phyloP scores from a whole-genome alignment of 2,888 invertebrate genomes.

The Zele albiditarsus region DNA sequence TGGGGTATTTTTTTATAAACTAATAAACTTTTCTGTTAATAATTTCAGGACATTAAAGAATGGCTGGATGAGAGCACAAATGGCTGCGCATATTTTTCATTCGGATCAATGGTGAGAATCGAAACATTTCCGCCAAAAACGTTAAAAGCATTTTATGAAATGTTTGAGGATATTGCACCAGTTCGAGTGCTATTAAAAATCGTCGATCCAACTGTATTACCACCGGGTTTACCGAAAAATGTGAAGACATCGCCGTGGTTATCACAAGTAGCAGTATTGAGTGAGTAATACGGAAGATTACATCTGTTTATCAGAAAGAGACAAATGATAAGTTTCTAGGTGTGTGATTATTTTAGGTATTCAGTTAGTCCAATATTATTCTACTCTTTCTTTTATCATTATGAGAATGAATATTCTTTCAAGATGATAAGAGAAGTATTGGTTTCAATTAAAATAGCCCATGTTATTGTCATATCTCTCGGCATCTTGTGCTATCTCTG shows the following conservation, averaged over 20 bases:
- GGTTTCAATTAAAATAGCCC: too few relatives aligned
- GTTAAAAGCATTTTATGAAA: slow-evolving; percentile 56
- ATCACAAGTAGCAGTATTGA: slow-evolving; percentile 61
- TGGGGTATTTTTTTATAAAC: background rate
- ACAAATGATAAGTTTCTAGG: too few relatives aligned
- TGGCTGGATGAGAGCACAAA: slow-evolving; percentile 64
- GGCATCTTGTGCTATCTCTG: too few relatives aligned
- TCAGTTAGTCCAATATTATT: too few relatives aligned
- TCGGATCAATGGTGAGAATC: slow-evolving; percentile 67
- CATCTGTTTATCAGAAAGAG: too few relatives aligned
- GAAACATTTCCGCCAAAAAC: slow-evolving; percentile 60
- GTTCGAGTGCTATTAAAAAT: slow-evolving; percentile 64
- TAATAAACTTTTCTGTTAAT: background rate
- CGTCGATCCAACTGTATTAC: slow-evolving; percentile 58
- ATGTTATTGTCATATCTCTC: too few relatives aligned
- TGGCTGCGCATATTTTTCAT: slow-evolving; percentile 66
- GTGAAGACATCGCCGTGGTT: slow-evolving; percentile 63
- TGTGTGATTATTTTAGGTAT: too few relatives aligned
- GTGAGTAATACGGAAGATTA: slow-evolving; percentile 57
- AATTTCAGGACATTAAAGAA: slow-evolving; percentile 61
- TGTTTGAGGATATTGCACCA: slow-evolving; percentile 63
- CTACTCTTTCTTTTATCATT: too few relatives aligned
- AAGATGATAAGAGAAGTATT: too few relatives aligned
- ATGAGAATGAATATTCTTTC: too few relatives aligned
- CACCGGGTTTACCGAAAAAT: slow-evolving; percentile 62